Percentiles rank a stretch among this genome's conserved stretches.
Conservation (phyloP, 2,113 vertebrate species). For the Meleagris gallopavo region DNA sequence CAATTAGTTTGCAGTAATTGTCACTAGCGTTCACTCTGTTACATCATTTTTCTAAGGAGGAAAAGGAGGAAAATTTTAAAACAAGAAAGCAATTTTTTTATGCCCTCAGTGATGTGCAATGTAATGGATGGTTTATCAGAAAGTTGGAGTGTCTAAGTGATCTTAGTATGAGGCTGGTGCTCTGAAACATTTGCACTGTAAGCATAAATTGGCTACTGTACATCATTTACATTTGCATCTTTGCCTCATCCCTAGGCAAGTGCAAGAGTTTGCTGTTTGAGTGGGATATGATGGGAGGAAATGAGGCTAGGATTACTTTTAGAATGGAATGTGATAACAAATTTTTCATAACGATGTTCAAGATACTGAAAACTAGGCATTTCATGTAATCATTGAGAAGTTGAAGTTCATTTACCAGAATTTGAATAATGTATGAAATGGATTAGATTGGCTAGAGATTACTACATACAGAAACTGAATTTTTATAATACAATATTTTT, state of each 20-base stretch:
- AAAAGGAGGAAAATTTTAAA: neutral
- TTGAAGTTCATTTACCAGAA: neutral
- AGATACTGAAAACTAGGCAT: accelerated
- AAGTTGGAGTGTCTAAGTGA: neutral
- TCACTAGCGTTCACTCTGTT: neutral
- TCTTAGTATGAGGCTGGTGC: neutral
- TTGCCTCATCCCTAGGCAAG: accelerated
- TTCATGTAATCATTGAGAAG: neutral
- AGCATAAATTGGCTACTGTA: neutral
- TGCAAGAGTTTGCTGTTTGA: neutral
- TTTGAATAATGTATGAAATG: neutral
- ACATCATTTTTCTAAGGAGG: neutral
- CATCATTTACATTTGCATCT: neutral
- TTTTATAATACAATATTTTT: neutral
- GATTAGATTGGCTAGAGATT: neutral
- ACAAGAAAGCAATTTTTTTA: neutral
- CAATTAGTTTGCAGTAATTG: neutral
- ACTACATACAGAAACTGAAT: neutral
- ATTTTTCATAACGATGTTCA: too few relatives aligned
- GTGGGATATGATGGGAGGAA: neutral
- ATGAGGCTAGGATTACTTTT: neutral
- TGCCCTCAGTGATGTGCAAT: neutral
- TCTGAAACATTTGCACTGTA: neutral
- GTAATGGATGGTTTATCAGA: neutral
- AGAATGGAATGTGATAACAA: neutral